Evolutionary conservation across 1,140 invertebrate species (phyloP).

Genomic region (Coptotermes formosanus): DNA sequence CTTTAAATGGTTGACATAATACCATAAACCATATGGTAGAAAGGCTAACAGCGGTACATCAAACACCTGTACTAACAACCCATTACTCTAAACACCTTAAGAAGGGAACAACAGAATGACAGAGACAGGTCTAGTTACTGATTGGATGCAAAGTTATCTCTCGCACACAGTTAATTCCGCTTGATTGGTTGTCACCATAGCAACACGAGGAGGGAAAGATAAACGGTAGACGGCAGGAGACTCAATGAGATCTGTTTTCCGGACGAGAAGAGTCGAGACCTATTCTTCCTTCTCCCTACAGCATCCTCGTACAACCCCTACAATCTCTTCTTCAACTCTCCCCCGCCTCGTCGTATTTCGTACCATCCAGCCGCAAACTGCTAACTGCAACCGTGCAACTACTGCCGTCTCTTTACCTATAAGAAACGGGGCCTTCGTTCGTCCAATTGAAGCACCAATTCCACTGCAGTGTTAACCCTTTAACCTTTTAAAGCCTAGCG

Average conservation of each 20-base stretch:
- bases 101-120: not conserved
- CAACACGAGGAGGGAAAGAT: constrained; percentile 33
- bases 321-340: constrained; percentile 10
- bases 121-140: constrained; percentile 22
- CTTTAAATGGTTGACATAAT: too few relatives aligned
- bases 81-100: not conserved
- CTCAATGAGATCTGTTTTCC: constrained; percentile 35
- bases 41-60: not conserved
- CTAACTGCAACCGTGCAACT: not conserved
- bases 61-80: not conserved
- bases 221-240: constrained; percentile 33
- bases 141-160: constrained; percentile 38
- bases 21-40: too few relatives aligned
- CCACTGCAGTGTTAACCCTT: too few relatives aligned
- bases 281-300: constrained; percentile 11
- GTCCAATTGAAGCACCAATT: too few relatives aligned
- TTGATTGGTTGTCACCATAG: constrained; percentile 39
- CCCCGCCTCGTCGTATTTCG: not conserved
- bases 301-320: not conserved
- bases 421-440: not conserved
- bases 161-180: constrained; percentile 35
- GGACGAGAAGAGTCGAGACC: constrained; percentile 26
- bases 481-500: too few relatives aligned
- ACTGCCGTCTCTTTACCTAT: not conserved
- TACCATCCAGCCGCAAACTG: not conserved